phyloP scores from a whole-genome alignment of 1,140 invertebrate genomes.

The Drosophila bocki region DNA sequence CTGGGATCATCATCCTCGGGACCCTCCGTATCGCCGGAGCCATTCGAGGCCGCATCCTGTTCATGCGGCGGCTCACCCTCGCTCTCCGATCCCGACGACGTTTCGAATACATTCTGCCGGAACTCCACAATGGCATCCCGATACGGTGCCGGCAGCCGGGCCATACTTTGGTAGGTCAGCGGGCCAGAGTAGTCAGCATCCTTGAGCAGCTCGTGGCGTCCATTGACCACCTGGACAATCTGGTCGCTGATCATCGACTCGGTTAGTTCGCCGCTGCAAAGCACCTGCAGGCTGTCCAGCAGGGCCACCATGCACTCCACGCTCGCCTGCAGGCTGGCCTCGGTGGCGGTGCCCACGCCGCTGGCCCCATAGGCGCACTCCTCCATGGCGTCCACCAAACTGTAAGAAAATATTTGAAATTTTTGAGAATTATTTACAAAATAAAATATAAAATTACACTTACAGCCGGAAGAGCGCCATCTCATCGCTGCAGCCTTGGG shows the following conservation, averaged over 20 bases:
- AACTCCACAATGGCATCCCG: conserved; percentile 87
- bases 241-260: conserved; percentile 85
- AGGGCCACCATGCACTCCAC: conserved; percentile 94
- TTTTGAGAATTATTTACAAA: not conserved
- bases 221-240: conserved; percentile 89
- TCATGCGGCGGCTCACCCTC: conserved; percentile 86
- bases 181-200: conserved; percentile 94
- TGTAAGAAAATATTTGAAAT: conserved; percentile 75
- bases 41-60: conserved; percentile 86
- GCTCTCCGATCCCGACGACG: conserved; percentile 86
- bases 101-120: conserved; percentile 86
- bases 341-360: conserved; percentile 87
- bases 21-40: conserved; percentile 90
- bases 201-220: conserved; percentile 90
- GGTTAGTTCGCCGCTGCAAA: conserved; percentile 90
- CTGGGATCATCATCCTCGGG: conserved; percentile 87
- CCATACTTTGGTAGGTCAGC: conserved; percentile 93
- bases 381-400: conserved; percentile 96
- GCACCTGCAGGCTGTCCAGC: conserved; percentile 92
- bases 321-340: conserved; percentile 91
- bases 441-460: conserved; percentile 78
- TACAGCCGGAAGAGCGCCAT: conserved; percentile 96
- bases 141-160: conserved; percentile 92
- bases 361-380: conserved; percentile 89
- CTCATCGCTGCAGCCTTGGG: conserved; percentile 93